phyloP scores from a whole-genome alignment of 2,888 invertebrate genomes.

The Archips xylosteana region DNA sequence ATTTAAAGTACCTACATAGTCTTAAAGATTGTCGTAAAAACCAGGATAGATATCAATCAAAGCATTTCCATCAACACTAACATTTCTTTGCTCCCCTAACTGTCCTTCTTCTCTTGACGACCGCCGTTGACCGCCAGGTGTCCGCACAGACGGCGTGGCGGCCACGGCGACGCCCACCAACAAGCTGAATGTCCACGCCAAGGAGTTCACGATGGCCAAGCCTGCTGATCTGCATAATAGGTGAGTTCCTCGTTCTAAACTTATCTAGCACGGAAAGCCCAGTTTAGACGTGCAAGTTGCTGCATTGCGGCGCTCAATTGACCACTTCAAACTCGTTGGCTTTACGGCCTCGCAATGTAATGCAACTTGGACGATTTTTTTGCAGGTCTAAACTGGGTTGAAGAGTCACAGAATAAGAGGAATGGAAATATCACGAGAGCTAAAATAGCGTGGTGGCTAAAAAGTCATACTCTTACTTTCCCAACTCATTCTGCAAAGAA shows the following conservation, averaged over 20 bases:
- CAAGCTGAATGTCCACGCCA: slow-evolving; percentile 94
- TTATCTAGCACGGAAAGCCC: background rate
- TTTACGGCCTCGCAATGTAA: too few relatives aligned
- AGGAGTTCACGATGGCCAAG: slow-evolving; percentile 94
- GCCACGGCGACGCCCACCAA: slow-evolving; percentile 70
- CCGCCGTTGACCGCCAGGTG: slow-evolving; percentile 84
- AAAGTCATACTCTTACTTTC: too few relatives aligned
- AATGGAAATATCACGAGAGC: too few relatives aligned
- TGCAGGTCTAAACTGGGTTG: too few relatives aligned
- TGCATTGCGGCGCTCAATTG: too few relatives aligned
- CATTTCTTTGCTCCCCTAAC: slow-evolving; percentile 43
- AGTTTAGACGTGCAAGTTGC: too few relatives aligned
- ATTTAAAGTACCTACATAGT: too few relatives aligned
- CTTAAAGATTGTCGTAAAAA: background rate
- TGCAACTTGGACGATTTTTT: too few relatives aligned
- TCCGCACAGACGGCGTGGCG: slow-evolving; percentile 86
- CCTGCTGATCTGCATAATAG: slow-evolving; percentile 84
- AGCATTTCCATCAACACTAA: slow-evolving; percentile 17
- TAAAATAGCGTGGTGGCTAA: too few relatives aligned
- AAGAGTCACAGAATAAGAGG: too few relatives aligned
- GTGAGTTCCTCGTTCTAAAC: slow-evolving; percentile 58
- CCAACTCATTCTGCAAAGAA: too few relatives aligned
- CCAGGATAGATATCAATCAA: background rate
- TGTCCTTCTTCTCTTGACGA: slow-evolving; percentile 75
- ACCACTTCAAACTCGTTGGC: too few relatives aligned